These are phyloP conservation scores for Numenius arquata DNA, from an alignment of 2,113 vertebrate genomes.

Conservation along the genomic window DNA sequence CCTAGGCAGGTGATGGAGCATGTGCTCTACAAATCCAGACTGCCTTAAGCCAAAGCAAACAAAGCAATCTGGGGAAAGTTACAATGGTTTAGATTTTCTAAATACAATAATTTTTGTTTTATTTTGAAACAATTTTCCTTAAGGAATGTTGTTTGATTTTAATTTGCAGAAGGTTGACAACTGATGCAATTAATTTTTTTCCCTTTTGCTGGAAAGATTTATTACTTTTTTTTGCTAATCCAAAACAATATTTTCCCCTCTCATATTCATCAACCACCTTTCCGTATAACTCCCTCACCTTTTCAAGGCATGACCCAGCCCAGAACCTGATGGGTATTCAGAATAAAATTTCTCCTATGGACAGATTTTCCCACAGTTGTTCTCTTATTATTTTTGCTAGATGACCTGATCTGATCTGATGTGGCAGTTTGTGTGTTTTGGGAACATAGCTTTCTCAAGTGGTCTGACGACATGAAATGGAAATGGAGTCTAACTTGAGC, in stretches of 20 bases:
- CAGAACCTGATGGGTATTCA: background rate
- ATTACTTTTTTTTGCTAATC: background rate
- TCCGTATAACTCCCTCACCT: background rate
- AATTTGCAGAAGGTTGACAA: background rate
- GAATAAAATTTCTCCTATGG: background rate
- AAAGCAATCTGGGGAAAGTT: background rate
- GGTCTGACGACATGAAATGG: background rate
- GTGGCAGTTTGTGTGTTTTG: background rate
- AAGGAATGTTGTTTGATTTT: background rate
- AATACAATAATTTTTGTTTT: background rate
- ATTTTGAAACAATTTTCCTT: slow-evolving; percentile 24
- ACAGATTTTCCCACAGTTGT: background rate
- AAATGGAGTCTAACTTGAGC: background rate
- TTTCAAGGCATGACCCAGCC: background rate
- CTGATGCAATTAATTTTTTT: background rate
- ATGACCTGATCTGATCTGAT: background rate
- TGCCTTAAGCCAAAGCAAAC: slow-evolving; percentile 3
- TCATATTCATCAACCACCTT: background rate
- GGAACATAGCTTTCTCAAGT: background rate
- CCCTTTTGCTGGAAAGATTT: background rate
- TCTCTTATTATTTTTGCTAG: background rate
- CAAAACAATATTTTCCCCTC: background rate
- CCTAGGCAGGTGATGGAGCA: background rate
- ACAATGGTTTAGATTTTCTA: background rate
- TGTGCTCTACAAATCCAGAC: background rate